Evolutionary conservation across 1,140 invertebrate genomes (phyloP), one percentile per base, ranked within the genome.

Genomic region (Drosophila ogumai): DNA sequence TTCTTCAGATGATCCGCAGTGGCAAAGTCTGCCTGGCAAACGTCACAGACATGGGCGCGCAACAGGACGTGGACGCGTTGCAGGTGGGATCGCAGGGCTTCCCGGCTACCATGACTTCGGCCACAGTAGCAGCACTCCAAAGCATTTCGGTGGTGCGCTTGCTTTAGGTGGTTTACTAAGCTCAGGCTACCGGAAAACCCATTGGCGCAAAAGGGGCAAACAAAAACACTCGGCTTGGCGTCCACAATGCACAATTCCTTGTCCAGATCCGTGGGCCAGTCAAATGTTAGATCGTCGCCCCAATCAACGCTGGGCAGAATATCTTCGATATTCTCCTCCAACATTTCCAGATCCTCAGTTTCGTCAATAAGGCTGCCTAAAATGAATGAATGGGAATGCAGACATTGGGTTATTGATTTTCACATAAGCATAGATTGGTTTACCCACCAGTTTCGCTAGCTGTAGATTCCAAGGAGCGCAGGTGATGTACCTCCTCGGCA

Each of bases 281-380:
- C 85, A 13, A 88, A 88, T 13, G 85, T 84, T 0, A 90, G 49
- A 41, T 88, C 84, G 50, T 88, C 85, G 12, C 65, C 84, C 85
- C 85, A 84, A 36, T 88, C 85, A 3, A 84, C 46, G 10, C 61
- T 80, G 10, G 85, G 84, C 49, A 87, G 32, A 8, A 88, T 38
- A 22, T 88, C 85, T 6, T 88, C 84, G 32, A 88, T 88, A 38
- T 90, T 90, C 73, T 88, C 84, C 43, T 88, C 84, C 1, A 88
- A 63, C 84, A 88, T 88, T 52, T 88, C 84, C 28, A 88, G 41
- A 17, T 88, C 69, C 38, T 88, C 85, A 1, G 81, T 88, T 4
- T 88, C 84, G 17, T 84, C 85, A 5, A 80, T 60, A 28, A 69
- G 46, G 50, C 82, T 87, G 12, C 34, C 61, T 13, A 7, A 19